phyloP scores from a whole-genome alignment of 2,888 invertebrate species.

The Cepaea hortensis region DNA sequence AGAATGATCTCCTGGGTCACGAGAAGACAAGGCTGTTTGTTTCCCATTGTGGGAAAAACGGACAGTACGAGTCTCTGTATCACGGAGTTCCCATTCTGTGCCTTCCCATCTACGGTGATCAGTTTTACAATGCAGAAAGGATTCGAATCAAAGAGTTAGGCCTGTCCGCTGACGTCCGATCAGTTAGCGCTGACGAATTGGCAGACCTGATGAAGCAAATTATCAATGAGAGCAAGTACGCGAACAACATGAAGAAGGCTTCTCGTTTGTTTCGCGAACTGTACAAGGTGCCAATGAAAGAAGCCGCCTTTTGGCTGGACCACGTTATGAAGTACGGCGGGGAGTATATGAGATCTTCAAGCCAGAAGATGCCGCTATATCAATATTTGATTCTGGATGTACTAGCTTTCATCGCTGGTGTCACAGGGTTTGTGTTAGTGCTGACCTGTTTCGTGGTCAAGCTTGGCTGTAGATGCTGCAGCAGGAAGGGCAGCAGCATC shows the following conservation, averaged over 20 bases:
- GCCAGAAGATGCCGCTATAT: slow-evolving; percentile 58
- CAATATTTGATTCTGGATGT: slow-evolving; percentile 61
- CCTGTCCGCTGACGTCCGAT: slow-evolving; percentile 3
- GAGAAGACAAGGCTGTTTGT: slow-evolving; percentile 58
- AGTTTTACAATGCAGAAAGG: slow-evolving; percentile 49
- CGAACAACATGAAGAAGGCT: slow-evolving; percentile 44
- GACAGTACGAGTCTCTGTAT: slow-evolving; percentile 63
- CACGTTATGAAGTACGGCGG: slow-evolving; percentile 63
- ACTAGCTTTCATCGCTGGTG: slow-evolving; percentile 43
- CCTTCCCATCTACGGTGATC: slow-evolving; percentile 49
- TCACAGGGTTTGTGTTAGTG: not conserved
- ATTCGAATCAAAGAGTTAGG: slow-evolving; percentile 39
- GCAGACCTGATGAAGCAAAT: slow-evolving; percentile 3
- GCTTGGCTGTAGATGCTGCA: not conserved
- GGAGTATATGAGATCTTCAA: slow-evolving; percentile 57
- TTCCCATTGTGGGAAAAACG: slow-evolving; percentile 63
- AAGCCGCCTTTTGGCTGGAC: slow-evolving; percentile 63
- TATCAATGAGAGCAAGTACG: slow-evolving; percentile 29
- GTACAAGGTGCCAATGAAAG: slow-evolving; percentile 54
- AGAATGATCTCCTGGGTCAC: slow-evolving; percentile 62
- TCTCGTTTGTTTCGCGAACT: slow-evolving; percentile 45
- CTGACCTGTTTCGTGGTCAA: not conserved
- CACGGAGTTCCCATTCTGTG: slow-evolving; percentile 35
- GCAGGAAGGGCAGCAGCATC: not conserved
- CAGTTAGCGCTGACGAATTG: not conserved